Percentiles rank a stretch among this genome's conserved stretches.
Conservation (phyloP, 2,113 vertebrate genomes). For the Hylia prasina region DNA sequence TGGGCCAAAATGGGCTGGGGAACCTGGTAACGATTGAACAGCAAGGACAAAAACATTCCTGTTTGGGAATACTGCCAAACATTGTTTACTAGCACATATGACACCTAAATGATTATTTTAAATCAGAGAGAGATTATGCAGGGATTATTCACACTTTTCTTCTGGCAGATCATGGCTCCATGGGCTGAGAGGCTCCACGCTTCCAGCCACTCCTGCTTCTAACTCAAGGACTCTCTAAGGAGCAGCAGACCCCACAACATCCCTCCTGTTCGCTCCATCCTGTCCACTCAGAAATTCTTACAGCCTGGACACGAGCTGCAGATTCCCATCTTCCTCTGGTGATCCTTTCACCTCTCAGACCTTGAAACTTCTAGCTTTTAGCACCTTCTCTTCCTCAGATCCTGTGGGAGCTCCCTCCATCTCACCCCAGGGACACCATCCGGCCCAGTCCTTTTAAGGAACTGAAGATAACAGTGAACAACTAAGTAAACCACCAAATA, state of each 20-base stretch:
- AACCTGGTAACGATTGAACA: not conserved
- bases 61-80: not conserved
- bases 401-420: not conserved
- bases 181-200: not conserved
- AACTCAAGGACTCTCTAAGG: not conserved
- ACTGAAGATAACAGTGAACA: not conserved
- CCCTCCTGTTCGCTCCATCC: not conserved
- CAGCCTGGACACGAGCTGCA: rapidly evolving
- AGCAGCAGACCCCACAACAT: not conserved
- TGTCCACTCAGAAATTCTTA: not conserved
- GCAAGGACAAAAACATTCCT: not conserved
- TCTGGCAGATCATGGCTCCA: not conserved
- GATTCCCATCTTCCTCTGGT: not conserved
- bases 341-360: not conserved
- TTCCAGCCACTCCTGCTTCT: not conserved
- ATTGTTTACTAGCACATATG: not conserved
- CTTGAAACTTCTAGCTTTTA: not conserved
- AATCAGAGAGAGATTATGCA: not conserved
- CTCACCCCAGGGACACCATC: not conserved
- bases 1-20: not conserved
- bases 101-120: not conserved
- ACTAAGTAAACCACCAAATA: not conserved
- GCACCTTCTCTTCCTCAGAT: not conserved
- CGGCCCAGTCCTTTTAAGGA: not conserved
- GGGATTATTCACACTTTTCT: not conserved